Base-by-base conservation (phyloP, 1,140 invertebrate species). In the Probaryconus sp. region DNA sequence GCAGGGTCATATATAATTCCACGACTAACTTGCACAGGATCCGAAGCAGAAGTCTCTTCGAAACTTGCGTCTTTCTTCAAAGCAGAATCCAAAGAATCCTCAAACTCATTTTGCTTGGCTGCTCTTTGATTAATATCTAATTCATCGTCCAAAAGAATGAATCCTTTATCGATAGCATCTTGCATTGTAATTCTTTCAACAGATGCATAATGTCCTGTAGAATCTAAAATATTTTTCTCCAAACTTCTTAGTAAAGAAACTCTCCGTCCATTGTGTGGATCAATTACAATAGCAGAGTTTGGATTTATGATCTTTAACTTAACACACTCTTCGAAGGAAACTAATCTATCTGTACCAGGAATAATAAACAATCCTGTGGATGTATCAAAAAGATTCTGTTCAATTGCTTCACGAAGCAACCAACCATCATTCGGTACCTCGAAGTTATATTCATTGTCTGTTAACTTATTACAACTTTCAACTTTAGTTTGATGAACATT, bases 291-390 rank as follows among this genome's bases (percentile, higher is more conserved):
- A 16, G 94, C 94, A 1, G 95, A 96, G 50, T 92, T 88, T 2
- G 93, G 91, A 85, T 97, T 93, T 31, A 98, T 94, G 6, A 98
- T 93, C 79, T 94, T 92, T 38, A 96, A 88, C 75, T 93, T 92
- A 20, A 98, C 88, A 76, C 96, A 97, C 85, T 97, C 95, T 85
- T 95, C 91, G 73, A 99, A 93, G 56, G 94, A 94, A 2, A 97
- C 91, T 18, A 95, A 86, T 77, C 94, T 90, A 82, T 96, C 94
- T 1, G 95, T 95, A 20, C 93, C 93, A 26, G 96, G 95, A 76
- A 98, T 94, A 43, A 93, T 92, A 80, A 98, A 96, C 1, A 96
- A 88, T 1, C 96, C 96, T 3, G 91, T 93, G 1, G 91, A 88
- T 0, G 94, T 91, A 87, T 98, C 93, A 72, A 97, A 95, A 2